Evolutionary conservation across 2,797 vertebrate species (phyloP), one percentile per base, ranked within the genome.

Genomic region (Chelon labrosus): DNA sequence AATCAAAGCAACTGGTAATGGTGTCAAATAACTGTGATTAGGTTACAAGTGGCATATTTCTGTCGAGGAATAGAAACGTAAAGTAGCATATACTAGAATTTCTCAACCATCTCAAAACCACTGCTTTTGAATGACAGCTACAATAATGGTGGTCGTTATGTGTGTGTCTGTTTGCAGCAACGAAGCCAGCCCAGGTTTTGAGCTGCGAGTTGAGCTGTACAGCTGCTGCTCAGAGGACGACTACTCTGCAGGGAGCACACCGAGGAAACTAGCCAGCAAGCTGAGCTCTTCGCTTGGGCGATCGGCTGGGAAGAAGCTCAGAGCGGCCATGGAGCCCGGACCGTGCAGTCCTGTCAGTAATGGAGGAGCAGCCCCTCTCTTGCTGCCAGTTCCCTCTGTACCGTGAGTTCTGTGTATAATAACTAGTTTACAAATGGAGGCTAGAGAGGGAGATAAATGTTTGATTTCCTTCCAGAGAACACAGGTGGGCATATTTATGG

Each of bases 271-370:
- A 55, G 97, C 97, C 79, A 97, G 95, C 77, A 97, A 97, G 68
- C 94, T 99, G 80, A 98, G 97, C 95, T 97, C 95, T 47, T 98
- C 97, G 0, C 90, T 98, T 77, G 97, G 97, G 2, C 95, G 97
- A 50, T 96, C 97, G 0, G 86, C 96, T 0, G 97, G 97, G 42
- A 96, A 94, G 84, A 96, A 96, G 79, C 85, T 97, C 27, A 92
- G 96, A 10, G 93, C 96, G 0, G 90, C 95, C 7, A 90, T 98
- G 91, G 97, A 99, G 38, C 95, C 93, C 1, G 92, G 93, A 27
- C 89, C 88, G 0, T 91, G 95, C 4, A 95, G 95, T 68, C 91
- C 95, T n/a, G 88, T 95, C 0, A 94, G 92, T 65, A 96, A 94
- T 11, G 94, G 93, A 13, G 94, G 93, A 16, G 93, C 89, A 2